Percentiles rank a stretch among this genome's conserved stretches.
phyloP scores from a whole-genome alignment of 2,113 vertebrate genomes.

The Malurus cyaneus region DNA sequence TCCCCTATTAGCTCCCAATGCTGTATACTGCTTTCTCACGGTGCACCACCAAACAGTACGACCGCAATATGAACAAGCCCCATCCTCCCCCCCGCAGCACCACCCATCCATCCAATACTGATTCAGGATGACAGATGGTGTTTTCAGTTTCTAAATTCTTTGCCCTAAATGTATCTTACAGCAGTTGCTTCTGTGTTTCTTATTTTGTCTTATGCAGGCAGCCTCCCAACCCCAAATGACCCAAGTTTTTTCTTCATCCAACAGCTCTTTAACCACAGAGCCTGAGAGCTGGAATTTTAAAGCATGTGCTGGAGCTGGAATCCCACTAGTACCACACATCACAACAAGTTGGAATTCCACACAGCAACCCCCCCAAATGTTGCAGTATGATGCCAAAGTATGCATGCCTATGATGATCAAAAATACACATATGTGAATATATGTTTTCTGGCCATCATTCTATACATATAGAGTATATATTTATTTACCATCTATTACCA shows the following conservation, averaged over 20 bases:
- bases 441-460: background rate
- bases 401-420: background rate
- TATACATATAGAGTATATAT: accelerated
- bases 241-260: background rate
- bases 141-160: background rate
- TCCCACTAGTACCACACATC: background rate
- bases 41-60: too few species aligned
- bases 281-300: background rate
- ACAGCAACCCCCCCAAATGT: too few species aligned
- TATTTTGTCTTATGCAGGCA: background rate
- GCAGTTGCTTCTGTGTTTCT: background rate
- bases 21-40: too few species aligned
- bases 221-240: accelerated
- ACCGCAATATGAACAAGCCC: too few species aligned
- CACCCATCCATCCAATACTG: too few species aligned
- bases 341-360: background rate
- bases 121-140: background rate
- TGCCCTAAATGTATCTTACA: accelerated
- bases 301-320: background rate
- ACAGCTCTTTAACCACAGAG: background rate
- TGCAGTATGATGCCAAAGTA: background rate
- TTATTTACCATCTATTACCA: background rate
- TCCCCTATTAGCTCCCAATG: too few species aligned
- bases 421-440: background rate
- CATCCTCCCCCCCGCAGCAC: too few species aligned